phyloP scores from a whole-genome alignment of 2,888 invertebrate genomes.

The Harmothoe impar region DNA sequence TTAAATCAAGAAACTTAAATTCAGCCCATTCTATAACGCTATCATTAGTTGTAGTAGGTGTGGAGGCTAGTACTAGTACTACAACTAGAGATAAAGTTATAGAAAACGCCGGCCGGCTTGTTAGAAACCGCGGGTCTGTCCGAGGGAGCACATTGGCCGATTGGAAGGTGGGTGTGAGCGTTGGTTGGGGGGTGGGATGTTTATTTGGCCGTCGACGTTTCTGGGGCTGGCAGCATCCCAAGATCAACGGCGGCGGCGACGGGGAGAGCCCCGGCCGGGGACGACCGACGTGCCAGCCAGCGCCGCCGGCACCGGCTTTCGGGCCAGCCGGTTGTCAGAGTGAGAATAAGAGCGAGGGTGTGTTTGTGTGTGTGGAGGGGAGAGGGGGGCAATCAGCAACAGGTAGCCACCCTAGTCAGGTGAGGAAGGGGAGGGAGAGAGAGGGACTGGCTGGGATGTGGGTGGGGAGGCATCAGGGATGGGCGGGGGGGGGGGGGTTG shows the following conservation, averaged over 20 bases:
- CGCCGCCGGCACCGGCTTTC: conserved; percentile 40
- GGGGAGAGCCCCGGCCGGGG: conserved; percentile 8
- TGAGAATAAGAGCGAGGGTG: background rate
- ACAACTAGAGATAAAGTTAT: too few species aligned
- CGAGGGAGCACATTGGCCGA: background rate
- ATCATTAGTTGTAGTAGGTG: too few species aligned
- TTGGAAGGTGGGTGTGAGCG: background rate
- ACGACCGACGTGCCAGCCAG: conserved; percentile 33
- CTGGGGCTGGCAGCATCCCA: conserved; percentile 52
- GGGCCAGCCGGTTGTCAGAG: conserved; percentile 40
- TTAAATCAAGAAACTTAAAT: too few species aligned
- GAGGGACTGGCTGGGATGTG: background rate
- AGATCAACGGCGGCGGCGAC: conserved; percentile 31
- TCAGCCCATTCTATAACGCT: too few species aligned
- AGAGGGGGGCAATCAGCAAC: conserved; percentile 16
- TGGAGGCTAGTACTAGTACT: too few species aligned
- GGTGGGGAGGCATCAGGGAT: background rate
- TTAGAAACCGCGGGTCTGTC: background rate
- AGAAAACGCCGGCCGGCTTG: conserved; percentile 2
- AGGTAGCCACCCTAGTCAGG: background rate
- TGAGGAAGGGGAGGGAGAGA: background rate
- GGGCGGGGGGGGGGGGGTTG: too few species aligned
- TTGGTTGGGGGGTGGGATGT: conserved; percentile 11
- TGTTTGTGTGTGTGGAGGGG: background rate
- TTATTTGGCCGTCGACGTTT: conserved; percentile 54